Evolutionary conservation across 2,113 vertebrate genomes (phyloP).

Genomic region (Turnix velox): DNA sequence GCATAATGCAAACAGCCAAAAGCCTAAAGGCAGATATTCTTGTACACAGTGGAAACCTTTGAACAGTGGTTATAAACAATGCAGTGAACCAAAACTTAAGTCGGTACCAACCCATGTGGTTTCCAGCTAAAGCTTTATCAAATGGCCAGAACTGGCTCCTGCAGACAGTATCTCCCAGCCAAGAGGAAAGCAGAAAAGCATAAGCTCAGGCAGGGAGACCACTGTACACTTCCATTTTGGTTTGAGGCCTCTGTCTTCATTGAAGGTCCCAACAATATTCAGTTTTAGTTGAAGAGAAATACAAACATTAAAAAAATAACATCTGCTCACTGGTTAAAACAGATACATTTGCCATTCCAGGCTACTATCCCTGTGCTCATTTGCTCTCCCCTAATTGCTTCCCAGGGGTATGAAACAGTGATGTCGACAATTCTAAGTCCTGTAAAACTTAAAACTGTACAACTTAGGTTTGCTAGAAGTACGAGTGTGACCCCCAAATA

Average conservation of each 20-base stretch:
- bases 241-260: not conserved
- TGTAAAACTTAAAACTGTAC: not conserved
- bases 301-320: not conserved
- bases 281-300: not conserved
- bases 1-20: not conserved
- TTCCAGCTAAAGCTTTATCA: not conserved
- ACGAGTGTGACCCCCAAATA: not conserved
- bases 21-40: not conserved
- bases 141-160: not conserved
- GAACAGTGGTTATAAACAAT: not conserved
- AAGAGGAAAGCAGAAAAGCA: too few species aligned
- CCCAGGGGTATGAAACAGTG: not conserved
- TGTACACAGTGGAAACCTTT: not conserved
- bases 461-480: not conserved
- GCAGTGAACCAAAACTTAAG: not conserved
- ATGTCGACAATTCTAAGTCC: not conserved
- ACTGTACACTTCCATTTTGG: rapidly evolving
- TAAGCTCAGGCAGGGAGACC: not conserved
- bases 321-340: not conserved
- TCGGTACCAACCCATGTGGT: rapidly evolving
- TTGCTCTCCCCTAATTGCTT: not conserved
- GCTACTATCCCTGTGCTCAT: not conserved
- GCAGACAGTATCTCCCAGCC: not conserved
- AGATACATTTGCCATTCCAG: not conserved
- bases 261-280: not conserved